Conservation (phyloP, 1,140 invertebrate genomes). For the Colletes latitarsis region DNA sequence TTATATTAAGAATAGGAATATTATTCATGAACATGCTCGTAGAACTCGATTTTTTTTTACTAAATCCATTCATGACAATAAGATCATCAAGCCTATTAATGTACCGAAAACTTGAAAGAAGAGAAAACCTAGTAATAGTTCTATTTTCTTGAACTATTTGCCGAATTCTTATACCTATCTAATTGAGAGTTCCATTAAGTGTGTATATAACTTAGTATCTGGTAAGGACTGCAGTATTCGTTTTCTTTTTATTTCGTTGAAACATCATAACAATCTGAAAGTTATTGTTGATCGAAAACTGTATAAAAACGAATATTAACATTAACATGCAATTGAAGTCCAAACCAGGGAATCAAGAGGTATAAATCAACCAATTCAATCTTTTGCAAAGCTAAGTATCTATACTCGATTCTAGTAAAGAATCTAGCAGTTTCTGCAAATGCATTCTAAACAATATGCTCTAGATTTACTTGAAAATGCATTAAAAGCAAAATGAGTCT, state of each 20-base stretch:
- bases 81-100: background rate
- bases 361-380: background rate
- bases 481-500: no score
- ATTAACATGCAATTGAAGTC: constrained; percentile 10
- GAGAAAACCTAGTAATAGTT: background rate
- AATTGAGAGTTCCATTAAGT: constrained; percentile 24
- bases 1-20: background rate
- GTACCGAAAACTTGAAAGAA: background rate
- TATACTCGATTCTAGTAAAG: no score
- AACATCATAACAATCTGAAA: constrained; percentile 27
- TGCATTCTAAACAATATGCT: no score
- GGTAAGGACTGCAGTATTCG: constrained; percentile 47
- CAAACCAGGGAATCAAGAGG: background rate
- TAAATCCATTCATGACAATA: background rate
- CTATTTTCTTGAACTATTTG: background rate
- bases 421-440: no score
- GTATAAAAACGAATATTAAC: background rate
- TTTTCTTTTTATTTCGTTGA: constrained; percentile 39
- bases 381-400: background rate
- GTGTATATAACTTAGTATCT: constrained; percentile 36
- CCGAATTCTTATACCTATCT: constrained; percentile 3
- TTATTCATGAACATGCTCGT: background rate
- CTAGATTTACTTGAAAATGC: no score
- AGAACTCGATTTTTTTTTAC: background rate
- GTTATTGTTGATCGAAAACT: background rate